Conservation (phyloP, 2,797 vertebrate genomes). For the Schizopygopsis pylzovi region DNA sequence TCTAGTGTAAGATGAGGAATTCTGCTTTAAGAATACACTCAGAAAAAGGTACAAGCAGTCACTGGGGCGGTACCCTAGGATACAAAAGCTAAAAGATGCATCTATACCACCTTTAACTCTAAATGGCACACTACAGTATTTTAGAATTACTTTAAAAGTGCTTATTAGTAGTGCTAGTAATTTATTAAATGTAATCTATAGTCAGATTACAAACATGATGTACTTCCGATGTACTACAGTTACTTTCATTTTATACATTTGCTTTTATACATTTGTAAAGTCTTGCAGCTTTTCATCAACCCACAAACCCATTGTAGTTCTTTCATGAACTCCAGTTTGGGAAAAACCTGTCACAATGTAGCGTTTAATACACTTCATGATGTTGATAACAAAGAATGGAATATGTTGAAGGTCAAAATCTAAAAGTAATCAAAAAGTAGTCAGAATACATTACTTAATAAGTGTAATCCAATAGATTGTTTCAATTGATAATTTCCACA, state of each 20-base stretch:
- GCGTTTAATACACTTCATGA: background rate
- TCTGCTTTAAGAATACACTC: background rate
- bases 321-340: too few species aligned
- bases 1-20: background rate
- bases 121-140: too few species aligned
- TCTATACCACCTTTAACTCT: background rate
- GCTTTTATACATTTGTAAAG: too few species aligned
- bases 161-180: background rate
- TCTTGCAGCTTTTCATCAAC: too few species aligned
- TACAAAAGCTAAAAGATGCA: background rate
- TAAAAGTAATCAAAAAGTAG: background rate
- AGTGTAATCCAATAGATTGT: background rate
- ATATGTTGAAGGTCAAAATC: too few species aligned
- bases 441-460: background rate
- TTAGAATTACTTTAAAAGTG: background rate
- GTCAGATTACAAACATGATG: background rate
- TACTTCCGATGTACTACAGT: background rate
- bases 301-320: too few species aligned
- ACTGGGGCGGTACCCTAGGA: background rate
- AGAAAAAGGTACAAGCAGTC: background rate
- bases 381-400: background rate
- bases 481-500: background rate
- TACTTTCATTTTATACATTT: too few species aligned
- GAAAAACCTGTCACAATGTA: too few species aligned
- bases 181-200: background rate